Evolutionary conservation across 2,888 invertebrate species (phyloP), one percentile per base, ranked within the genome.

Genomic region (Eumacrocentrus americanus): DNA sequence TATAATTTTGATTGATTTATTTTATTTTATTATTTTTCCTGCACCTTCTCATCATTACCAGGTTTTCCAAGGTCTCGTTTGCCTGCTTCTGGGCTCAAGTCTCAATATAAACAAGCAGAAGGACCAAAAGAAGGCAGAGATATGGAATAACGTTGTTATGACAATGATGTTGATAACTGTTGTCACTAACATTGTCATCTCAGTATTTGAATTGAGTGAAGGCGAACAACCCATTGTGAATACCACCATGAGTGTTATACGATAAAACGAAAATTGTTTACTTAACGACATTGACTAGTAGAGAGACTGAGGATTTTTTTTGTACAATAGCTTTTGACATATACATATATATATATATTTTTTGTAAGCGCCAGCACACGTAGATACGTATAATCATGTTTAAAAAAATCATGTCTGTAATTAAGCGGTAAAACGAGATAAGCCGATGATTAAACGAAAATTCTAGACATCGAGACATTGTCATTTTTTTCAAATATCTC

Each of bases 81-180:
- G 85, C 61, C 82, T 88, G 44, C 74, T 88, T 46, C 83, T 89
- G 64, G 86, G 88, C 68, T 82, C 84, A 51, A 82, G 83, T 64
- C 82, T 85, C 72, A 84, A 89, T 78, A 86, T 89, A 68, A 89
- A 89, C 79, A 84, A 85, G 63, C 81, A 83, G 61, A 81, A 83
- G 11, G 84, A 88, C 61, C 86, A 85, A 50, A 81, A 82, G n/a
- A 83, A 81, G 64, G 88, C 88, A 0, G 85, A 87, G 67, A 76
- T 83, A 53, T 81, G 87, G 62, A 89, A 89, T 75, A 87, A 89
- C 71, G 76, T 84, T 11, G 84, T 85, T 65, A 78, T 89, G 51
- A 78, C 83, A 20, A 80, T 88, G 64, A 88, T 88, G 81, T 79
- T 86, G 25, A 60, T 87, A 5, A 83, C 87, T 62, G 86, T 87